phyloP scores from a whole-genome alignment of 2,113 vertebrate genomes.

The Mola mola region DNA sequence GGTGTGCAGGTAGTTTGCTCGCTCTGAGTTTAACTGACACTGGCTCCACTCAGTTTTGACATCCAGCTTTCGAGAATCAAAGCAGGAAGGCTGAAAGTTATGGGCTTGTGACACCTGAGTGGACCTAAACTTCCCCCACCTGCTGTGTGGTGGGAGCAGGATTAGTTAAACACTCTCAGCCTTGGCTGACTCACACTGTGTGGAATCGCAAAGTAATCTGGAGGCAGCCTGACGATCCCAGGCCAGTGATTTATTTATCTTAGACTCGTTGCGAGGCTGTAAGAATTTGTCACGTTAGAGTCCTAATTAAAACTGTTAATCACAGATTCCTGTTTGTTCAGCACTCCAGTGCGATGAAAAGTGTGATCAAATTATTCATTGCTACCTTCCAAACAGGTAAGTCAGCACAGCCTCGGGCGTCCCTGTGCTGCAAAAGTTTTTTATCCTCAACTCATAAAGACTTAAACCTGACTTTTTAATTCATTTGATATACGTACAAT shows the following conservation, averaged over 20 bases:
- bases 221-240: constrained; percentile 76
- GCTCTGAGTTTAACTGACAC: constrained; percentile 13
- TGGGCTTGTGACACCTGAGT: constrained; percentile 34
- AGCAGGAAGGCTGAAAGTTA: constrained; percentile 42
- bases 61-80: constrained; percentile 47
- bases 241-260: constrained; percentile 81
- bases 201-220: constrained; percentile 71
- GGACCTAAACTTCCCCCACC: constrained; percentile 65
- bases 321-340: constrained; percentile 88
- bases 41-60: constrained; percentile 46
- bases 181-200: constrained; percentile 65
- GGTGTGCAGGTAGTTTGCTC: constrained; percentile 39
- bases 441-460: constrained; percentile 52
- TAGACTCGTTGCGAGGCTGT: constrained; percentile 75
- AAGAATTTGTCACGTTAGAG: constrained; percentile 85
- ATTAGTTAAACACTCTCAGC: constrained; percentile 51
- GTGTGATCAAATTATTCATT: constrained; percentile 90
- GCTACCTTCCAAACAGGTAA: constrained; percentile 90
- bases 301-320: constrained; percentile 92
- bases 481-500: constrained; percentile 31
- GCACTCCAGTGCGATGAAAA: constrained; percentile 89
- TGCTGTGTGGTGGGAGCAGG: constrained; percentile 58
- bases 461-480: constrained; percentile 48
- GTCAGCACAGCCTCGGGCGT: constrained; percentile 83
- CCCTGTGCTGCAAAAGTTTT: constrained; percentile 77